Evolutionary conservation across 35 echinoderm and acorn worm genomes (phyloP).

Genomic region (Anneissia japonica): DNA sequence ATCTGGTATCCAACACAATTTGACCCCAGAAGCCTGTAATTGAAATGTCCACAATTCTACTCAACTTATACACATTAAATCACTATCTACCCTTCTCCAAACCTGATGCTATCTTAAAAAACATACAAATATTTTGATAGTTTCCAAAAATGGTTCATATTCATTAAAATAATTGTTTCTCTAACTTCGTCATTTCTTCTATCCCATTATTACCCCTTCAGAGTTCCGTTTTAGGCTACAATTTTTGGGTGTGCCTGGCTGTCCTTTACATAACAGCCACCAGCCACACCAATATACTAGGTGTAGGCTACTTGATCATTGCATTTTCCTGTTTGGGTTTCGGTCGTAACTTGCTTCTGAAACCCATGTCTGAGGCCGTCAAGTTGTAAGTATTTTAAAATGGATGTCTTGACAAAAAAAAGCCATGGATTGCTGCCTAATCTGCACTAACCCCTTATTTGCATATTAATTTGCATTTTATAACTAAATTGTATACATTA

Average conservation of each 20-base stretch:
- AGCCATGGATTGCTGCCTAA: neutral
- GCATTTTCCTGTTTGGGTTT: conserved; percentile 89
- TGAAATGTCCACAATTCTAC: too few species aligned
- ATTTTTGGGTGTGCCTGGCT: conserved; percentile 76
- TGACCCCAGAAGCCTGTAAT: too few species aligned
- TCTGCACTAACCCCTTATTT: neutral
- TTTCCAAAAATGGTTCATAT: too few species aligned
- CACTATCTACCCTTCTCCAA: too few species aligned
- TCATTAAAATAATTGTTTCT: neutral
- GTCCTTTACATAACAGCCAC: conserved; percentile 83
- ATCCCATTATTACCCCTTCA: neutral
- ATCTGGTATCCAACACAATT: too few species aligned
- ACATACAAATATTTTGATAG: too few species aligned
- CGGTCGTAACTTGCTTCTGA: conserved; percentile 67
- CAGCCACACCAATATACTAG: conserved; percentile 69
- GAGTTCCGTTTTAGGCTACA: conserved; percentile 59
- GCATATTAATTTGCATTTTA: neutral
- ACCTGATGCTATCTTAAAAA: too few species aligned
- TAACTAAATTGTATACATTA: too few species aligned
- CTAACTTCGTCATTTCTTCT: neutral
- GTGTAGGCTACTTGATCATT: conserved; percentile 80
- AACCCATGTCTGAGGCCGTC: conserved; percentile 51
- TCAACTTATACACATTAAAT: too few species aligned
- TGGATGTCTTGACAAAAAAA: neutral
- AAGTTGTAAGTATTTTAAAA: conserved; percentile 47